Evolutionary conservation across 2,888 invertebrate genomes (phyloP).

Genomic region (Oxycera nigricornis): DNA sequence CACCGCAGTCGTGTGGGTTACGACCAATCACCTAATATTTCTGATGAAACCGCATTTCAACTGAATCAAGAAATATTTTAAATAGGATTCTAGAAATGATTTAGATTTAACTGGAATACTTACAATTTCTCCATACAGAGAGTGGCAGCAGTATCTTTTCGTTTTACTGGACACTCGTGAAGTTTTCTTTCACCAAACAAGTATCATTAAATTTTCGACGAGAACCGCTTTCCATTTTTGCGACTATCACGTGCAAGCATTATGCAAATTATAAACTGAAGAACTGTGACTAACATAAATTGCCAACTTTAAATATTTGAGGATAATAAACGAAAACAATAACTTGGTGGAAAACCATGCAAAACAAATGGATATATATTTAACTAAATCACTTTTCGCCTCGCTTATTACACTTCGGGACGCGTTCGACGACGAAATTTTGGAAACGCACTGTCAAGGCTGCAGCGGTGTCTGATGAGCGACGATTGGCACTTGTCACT

Average conservation of each 20-base stretch:
- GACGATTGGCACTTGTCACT: background rate
- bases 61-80: too few relatives aligned
- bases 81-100: too few relatives aligned
- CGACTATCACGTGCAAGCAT: background rate
- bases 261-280: constrained; percentile 8
- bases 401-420: constrained; percentile 8
- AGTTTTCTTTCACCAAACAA: background rate
- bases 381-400: background rate
- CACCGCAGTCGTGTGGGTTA: too few relatives aligned
- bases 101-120: too few relatives aligned
- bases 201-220: constrained; percentile 2
- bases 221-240: constrained; percentile 24
- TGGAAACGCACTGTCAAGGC: background rate
- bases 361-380: background rate
- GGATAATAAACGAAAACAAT: background rate
- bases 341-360: constrained; percentile 4
- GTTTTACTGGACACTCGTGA: background rate
- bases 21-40: too few relatives aligned
- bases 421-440: background rate
- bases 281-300: background rate
- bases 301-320: background rate
- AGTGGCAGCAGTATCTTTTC: background rate
- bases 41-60: too few relatives aligned
- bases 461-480: background rate
- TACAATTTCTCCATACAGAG: too few relatives aligned